Conservation (phyloP, 1,140 invertebrate species). For the Glossosoma conforme region DNA sequence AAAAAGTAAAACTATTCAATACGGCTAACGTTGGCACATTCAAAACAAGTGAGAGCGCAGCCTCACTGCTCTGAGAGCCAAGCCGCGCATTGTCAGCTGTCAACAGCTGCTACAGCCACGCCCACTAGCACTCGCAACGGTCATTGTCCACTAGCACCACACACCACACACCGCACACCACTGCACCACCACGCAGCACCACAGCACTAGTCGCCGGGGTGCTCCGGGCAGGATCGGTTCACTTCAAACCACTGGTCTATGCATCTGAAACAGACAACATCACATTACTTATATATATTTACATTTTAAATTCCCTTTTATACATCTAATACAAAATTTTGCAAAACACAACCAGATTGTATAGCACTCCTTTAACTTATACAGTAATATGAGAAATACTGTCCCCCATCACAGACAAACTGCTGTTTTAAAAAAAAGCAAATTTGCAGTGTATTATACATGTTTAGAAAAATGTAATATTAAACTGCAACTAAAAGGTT, state of each 20-base stretch:
- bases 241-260: conserved; percentile 98
- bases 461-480: too few relatives aligned
- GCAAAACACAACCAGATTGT: too few relatives aligned
- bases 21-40: conserved; percentile 29
- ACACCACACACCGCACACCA: conserved; percentile 1
- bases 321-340: too few relatives aligned
- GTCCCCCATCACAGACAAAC: too few relatives aligned
- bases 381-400: too few relatives aligned
- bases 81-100: conserved; percentile 10
- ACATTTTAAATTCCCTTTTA: too few relatives aligned
- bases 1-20: conserved; percentile 28
- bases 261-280: conserved; percentile 61
- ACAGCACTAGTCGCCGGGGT: conserved; percentile 81
- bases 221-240: conserved; percentile 93
- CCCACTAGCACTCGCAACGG: too few relatives aligned
- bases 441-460: too few relatives aligned
- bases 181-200: not conserved
- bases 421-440: too few relatives aligned
- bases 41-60: conserved; percentile 29
- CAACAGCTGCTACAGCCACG: conserved; percentile 19
- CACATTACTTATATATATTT: not conserved
- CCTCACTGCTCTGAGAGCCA: conserved; percentile 24
- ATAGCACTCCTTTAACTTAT: too few relatives aligned
- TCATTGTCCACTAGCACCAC: conserved; percentile 34
- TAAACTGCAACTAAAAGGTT: too few relatives aligned